Base-by-base conservation (phyloP, 2,113 vertebrate genomes). In the Mystacornis crossleyi region DNA sequence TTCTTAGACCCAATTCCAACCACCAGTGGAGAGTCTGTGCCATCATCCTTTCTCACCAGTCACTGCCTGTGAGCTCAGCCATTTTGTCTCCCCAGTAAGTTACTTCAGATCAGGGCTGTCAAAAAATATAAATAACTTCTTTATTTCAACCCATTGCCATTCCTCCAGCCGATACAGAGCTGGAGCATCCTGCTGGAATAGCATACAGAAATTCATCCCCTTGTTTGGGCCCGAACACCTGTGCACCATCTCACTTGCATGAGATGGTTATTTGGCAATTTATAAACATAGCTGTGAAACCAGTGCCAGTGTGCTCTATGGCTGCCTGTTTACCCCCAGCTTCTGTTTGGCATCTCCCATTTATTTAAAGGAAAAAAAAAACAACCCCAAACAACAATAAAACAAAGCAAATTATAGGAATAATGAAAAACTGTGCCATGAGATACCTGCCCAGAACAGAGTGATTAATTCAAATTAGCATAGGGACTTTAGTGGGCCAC, bases 381-480 rank as follows among this genome's bases (percentile, higher is more conserved):
- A 29, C 38, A 12, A n/a, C n/a, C 4, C 4, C 29, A 70, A 45
- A 33, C n/a, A 69, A 40, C 16, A 87, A 16, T 15, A 57, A 67
- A 90, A 8, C 48, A 72, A 79, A 92, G 80, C 58, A 78, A 86
- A 90, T 89, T 67, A 60, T 11, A 83, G 60, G 55, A 60, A n/a
- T 84, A 96, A 92, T 73, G 75, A 78, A 90, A 92, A 82, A 77
- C 64, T 71, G 36, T 91, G 74, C 67, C 34, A 34, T n/a, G 51
- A 95, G 82, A 86, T 92, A 93, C 72, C 75, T 96, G 86, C 64
- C 38, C 69, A 45, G 83, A 89, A 93, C 6, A 81, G 47, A 88
- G 64, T 9, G 31, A 95, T 95, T 95, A 96, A 97, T 96, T 86
- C 61, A 95, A 84, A 92, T 97, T 95, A 96, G 82, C 91, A 81